phyloP scores from a whole-genome alignment of 2,113 vertebrate genomes.

The Sciurus niger region DNA sequence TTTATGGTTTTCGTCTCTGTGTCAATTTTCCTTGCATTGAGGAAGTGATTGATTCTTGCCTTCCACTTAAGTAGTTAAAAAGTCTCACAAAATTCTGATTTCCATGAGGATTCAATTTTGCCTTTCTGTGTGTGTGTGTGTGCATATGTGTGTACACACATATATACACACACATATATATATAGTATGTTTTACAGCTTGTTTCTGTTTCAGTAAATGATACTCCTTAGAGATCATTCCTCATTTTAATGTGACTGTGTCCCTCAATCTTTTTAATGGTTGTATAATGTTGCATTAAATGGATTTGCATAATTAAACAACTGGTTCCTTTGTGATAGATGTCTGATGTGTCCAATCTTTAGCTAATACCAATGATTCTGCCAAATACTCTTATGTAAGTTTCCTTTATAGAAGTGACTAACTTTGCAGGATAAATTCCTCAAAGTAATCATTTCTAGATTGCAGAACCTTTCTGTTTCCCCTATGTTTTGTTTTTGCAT shows the following conservation, averaged over 20 bases:
- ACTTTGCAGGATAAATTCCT: background rate
- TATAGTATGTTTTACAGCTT: background rate
- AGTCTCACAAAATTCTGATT: background rate
- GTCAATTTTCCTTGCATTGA: background rate
- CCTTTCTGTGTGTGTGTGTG: background rate
- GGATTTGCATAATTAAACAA: background rate
- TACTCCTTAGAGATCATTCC: background rate
- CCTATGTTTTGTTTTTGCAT: background rate
- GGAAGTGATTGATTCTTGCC: background rate
- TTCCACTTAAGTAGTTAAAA: background rate
- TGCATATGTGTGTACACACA: too few species aligned
- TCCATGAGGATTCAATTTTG: background rate
- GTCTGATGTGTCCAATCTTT: background rate
- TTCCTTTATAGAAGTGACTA: background rate
- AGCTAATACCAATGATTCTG: background rate
- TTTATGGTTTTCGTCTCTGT: background rate
- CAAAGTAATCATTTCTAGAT: background rate
- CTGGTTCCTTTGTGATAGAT: background rate
- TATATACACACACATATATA: too few species aligned
- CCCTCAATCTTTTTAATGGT: background rate
- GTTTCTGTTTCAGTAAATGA: background rate
- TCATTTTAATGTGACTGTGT: background rate
- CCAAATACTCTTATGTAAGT: background rate
- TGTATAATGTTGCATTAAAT: background rate
- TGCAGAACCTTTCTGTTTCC: background rate